These are phyloP conservation scores for Crotalus tigris DNA, from an alignment of 2,113 vertebrate species.

Conservation along the genomic window DNA sequence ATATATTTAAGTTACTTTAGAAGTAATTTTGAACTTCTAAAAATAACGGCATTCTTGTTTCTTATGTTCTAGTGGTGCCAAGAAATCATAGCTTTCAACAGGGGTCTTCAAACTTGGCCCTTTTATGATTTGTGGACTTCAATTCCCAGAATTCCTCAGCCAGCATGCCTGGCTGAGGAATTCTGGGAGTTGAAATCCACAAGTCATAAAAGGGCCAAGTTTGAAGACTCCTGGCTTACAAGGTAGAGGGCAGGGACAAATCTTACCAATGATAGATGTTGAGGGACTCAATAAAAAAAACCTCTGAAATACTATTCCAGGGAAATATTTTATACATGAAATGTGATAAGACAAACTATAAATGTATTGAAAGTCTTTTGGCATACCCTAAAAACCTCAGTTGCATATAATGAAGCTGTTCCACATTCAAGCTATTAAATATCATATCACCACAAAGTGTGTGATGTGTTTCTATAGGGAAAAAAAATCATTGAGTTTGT, in stretches of 20 bases:
- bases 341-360: background rate
- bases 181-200: too few relatives aligned
- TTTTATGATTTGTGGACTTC: too few relatives aligned
- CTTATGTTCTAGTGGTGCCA: background rate
- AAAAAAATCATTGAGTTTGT: background rate
- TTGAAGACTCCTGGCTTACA: background rate
- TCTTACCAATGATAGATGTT: background rate
- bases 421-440: background rate
- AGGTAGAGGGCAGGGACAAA: slow-evolving; percentile 7
- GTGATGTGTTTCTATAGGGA: background rate
- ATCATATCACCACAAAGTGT: background rate
- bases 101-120: too few relatives aligned
- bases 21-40: background rate
- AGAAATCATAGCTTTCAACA: background rate
- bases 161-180: too few relatives aligned
- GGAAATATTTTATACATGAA: background rate
- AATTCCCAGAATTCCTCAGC: too few relatives aligned
- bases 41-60: background rate
- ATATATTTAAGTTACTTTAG: background rate
- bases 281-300: background rate
- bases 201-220: too few relatives aligned
- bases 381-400: background rate
- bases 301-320: background rate
- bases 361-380: slow-evolving; percentile 6
- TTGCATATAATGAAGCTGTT: accelerated